A percentile compares a stretch with the other conserved stretches of the same genome.
These are phyloP conservation scores for Sarcophaga rosellei DNA, from an alignment of 2,888 invertebrate species.

Conservation along the genomic window DNA sequence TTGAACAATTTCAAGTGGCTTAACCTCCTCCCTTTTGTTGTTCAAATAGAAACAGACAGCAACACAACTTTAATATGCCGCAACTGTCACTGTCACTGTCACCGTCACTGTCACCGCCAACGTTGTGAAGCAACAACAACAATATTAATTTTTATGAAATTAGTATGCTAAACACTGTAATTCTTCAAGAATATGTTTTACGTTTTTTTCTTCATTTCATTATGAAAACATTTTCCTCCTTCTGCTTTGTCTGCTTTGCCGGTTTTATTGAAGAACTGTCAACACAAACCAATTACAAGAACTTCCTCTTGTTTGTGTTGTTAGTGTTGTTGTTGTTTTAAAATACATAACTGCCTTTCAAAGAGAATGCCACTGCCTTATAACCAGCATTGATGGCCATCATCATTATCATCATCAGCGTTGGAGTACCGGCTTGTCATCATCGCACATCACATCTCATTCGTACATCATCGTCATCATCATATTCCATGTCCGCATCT, in stretches of 20 bases:
- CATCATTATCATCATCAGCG: conserved; percentile 15
- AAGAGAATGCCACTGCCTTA: background rate
- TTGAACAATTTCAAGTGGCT: conserved; percentile 55
- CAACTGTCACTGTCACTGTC: background rate
- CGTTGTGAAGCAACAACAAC: conserved; percentile 21
- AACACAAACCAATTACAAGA: conserved; percentile 67
- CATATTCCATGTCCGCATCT: background rate
- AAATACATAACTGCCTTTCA: too few relatives aligned
- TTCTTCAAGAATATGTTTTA: conserved; percentile 49
- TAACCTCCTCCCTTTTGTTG: conserved; percentile 31
- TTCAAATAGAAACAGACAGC: conserved; percentile 14
- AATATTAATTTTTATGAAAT: conserved; percentile 45
- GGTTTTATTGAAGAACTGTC: conserved; percentile 56
- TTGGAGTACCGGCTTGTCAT: conserved; percentile 5
- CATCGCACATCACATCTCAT: conserved; percentile 10
- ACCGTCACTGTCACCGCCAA: background rate
- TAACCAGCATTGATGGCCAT: background rate
- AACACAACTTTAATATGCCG: background rate
- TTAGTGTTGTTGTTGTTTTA: too few relatives aligned
- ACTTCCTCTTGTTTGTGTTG: conserved; percentile 53
- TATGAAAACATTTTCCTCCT: background rate
- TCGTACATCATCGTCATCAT: conserved; percentile 44
- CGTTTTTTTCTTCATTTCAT: conserved; percentile 34
- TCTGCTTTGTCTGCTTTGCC: background rate
- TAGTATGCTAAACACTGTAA: conserved; percentile 66